Percentiles rank a stretch among this genome's conserved stretches.
Evolutionary conservation across 2,888 invertebrate genomes (phyloP).

Genomic region (Caenorhabditis macrosperma): DNA sequence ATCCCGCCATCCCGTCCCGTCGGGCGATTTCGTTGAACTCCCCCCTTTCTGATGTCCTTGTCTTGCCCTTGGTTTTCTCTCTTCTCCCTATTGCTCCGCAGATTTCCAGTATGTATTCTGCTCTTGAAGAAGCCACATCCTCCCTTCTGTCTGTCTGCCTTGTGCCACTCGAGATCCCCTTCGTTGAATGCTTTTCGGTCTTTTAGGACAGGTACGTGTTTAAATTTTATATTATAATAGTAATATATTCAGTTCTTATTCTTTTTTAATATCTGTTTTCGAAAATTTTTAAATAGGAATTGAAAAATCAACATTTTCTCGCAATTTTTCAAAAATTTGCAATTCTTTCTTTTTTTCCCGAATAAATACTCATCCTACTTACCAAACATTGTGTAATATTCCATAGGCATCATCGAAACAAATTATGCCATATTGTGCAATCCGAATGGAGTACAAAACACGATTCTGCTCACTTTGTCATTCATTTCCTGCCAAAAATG

Average conservation of each 20-base stretch:
- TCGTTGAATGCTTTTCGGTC: conserved; percentile 4
- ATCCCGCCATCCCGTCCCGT: background rate
- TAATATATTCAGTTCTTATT: background rate
- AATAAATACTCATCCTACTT: too few relatives aligned
- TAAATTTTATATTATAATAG: too few relatives aligned
- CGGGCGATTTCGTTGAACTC: background rate
- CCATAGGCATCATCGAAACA: background rate
- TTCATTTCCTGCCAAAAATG: background rate
- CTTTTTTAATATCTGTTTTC: too few relatives aligned
- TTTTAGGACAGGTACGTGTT: background rate
- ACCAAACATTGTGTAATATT: background rate
- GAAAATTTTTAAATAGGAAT: too few relatives aligned
- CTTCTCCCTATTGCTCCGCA: background rate
- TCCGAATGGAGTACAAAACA: too few relatives aligned
- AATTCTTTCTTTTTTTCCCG: too few relatives aligned
- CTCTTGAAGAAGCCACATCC: background rate
- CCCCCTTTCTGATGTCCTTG: background rate
- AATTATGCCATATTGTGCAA: too few relatives aligned
- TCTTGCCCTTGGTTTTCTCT: background rate
- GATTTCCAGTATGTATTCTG: background rate
- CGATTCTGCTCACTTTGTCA: too few relatives aligned
- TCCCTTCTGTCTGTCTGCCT: background rate
- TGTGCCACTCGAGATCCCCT: background rate
- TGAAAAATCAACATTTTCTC: background rate
- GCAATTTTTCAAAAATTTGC: too few relatives aligned